These are phyloP conservation scores for Gymnoscopelus microlampas DNA, from an alignment of 2,797 vertebrate species.

Conservation along the genomic window DNA sequence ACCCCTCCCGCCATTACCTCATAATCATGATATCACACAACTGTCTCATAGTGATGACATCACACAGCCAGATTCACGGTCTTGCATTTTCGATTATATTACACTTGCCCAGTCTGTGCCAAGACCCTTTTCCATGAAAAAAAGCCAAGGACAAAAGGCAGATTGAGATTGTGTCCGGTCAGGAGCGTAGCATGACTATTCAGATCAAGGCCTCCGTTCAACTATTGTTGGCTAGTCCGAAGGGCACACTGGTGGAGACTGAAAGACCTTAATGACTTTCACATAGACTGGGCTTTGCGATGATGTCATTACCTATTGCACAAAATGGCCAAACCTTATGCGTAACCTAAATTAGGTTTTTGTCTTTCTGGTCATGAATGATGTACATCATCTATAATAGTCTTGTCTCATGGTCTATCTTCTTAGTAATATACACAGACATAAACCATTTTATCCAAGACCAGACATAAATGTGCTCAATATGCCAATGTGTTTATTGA, in stretches of 20 bases:
- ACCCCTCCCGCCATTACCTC: slow-evolving; percentile 78
- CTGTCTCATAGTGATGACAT: slow-evolving; percentile 80
- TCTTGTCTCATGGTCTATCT: slow-evolving; percentile 41
- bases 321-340: slow-evolving; percentile 47
- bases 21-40: slow-evolving; percentile 78
- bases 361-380: slow-evolving; percentile 50
- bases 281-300: slow-evolving; percentile 32
- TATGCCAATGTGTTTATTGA: slow-evolving; percentile 64
- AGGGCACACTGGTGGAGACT: slow-evolving; percentile 23
- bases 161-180: slow-evolving; percentile 47
- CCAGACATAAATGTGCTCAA: slow-evolving; percentile 61
- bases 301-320: slow-evolving; percentile 45
- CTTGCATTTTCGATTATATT: slow-evolving; percentile 69
- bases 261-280: slow-evolving; percentile 39
- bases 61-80: slow-evolving; percentile 70
- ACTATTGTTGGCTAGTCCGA: slow-evolving; percentile 45
- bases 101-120: slow-evolving; percentile 50
- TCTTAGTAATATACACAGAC: slow-evolving; percentile 66
- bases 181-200: slow-evolving; percentile 63
- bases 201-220: slow-evolving; percentile 53
- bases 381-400: slow-evolving; percentile 40
- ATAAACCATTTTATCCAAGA: slow-evolving; percentile 44
- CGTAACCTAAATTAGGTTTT: slow-evolving; percentile 41
- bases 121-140: slow-evolving; percentile 50
- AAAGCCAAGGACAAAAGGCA: slow-evolving; percentile 70